phyloP scores from a whole-genome alignment of 2,797 vertebrate species.

The Argya squamiceps region DNA sequence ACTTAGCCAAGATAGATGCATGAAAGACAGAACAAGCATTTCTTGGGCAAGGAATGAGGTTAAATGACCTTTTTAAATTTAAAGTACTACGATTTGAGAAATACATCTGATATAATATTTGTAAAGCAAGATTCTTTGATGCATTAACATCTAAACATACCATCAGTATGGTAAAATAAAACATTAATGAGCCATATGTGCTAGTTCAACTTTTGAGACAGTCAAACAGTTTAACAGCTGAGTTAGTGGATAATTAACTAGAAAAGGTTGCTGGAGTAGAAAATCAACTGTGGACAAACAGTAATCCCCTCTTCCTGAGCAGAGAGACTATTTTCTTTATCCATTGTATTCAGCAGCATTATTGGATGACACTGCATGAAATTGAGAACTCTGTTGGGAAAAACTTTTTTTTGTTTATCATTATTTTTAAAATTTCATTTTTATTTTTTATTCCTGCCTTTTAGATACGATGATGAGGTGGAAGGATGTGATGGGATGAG shows the following conservation, averaged over 20 bases:
- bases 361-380: not conserved
- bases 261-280: not conserved
- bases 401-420: not conserved
- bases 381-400: not conserved
- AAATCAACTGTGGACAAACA: not conserved
- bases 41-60: not conserved
- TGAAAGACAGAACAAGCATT: not conserved
- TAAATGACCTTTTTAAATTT: not conserved
- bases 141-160: not conserved
- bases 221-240: not conserved
- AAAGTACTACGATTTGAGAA: not conserved
- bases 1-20: not conserved
- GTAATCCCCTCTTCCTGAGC: not conserved
- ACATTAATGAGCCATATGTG: not conserved
- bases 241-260: slow-evolving; percentile 13
- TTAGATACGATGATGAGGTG: rapidly evolving
- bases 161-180: not conserved
- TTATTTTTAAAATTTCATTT: not conserved
- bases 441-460: not conserved
- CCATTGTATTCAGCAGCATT: not conserved
- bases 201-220: not conserved
- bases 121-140: slow-evolving; percentile 16
- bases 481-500: not conserved
- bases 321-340: not conserved
- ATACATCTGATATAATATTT: not conserved